Conservation (phyloP, 2,113 vertebrate species). For the Ancistrus triradiatus region DNA sequence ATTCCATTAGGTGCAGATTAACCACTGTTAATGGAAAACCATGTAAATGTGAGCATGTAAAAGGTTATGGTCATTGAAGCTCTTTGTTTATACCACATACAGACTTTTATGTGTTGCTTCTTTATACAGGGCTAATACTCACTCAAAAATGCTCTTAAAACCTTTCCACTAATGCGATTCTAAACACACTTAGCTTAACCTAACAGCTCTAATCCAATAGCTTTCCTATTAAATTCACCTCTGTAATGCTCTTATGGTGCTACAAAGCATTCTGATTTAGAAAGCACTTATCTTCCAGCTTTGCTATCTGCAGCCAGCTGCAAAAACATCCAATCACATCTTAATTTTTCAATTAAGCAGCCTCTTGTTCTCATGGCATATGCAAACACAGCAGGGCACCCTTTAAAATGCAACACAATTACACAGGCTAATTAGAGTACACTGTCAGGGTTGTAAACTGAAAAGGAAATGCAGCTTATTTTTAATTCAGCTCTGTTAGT, state of each 20-base stretch:
- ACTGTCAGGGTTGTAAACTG: conserved; percentile 65
- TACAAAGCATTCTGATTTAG: conserved; percentile 54
- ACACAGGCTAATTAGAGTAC: conserved; percentile 73
- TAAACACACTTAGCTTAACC: conserved; percentile 19
- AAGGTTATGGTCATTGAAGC: too few relatives aligned
- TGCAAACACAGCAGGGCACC: conserved; percentile 71
- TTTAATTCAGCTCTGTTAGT: too few relatives aligned
- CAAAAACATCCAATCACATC: conserved; percentile 69
- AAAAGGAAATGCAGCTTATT: too few relatives aligned
- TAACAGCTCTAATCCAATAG: conserved; percentile 36
- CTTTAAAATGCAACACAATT: conserved; percentile 73
- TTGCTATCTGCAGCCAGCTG: conserved; percentile 51
- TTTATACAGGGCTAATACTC: not conserved
- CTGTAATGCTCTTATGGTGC: conserved; percentile 41
- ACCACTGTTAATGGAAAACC: too few relatives aligned
- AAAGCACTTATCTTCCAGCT: conserved; percentile 44
- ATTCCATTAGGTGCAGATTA: too few relatives aligned
- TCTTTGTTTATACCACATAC: too few relatives aligned
- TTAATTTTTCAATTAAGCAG: conserved; percentile 79
- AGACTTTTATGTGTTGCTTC: conserved; percentile 6
- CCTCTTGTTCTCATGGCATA: conserved; percentile 71
- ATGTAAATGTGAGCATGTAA: too few relatives aligned
- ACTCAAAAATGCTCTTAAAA: conserved; percentile 28
- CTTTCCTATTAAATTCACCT: conserved; percentile 29
- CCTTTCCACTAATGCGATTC: conserved; percentile 30